These are phyloP conservation scores for Burhinus bistriatus DNA, from an alignment of 2,113 vertebrate genomes.

Conservation along the genomic window DNA sequence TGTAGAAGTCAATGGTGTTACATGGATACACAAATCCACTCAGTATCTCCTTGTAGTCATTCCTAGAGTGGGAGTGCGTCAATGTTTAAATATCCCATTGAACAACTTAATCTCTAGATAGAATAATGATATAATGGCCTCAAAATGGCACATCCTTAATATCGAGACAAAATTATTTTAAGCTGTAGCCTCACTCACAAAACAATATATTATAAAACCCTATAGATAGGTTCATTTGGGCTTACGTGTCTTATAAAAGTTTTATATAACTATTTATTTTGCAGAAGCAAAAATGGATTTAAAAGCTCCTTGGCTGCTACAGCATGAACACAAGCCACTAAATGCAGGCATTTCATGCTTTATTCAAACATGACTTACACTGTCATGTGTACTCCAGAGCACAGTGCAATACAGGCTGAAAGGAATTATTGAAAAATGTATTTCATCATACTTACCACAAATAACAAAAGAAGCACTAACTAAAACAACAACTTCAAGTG, in stretches of 20 bases:
- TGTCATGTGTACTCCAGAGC: not conserved
- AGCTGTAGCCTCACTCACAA: not conserved
- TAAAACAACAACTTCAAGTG: slow-evolving; percentile 47
- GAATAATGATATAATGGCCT: not conserved
- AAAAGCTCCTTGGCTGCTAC: not conserved
- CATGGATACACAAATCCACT: not conserved
- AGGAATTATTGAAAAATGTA: slow-evolving; percentile 47
- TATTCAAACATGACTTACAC: not conserved
- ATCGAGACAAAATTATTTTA: not conserved
- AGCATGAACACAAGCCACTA: not conserved
- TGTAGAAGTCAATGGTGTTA: not conserved
- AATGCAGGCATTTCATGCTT: not conserved
- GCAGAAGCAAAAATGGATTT: not conserved
- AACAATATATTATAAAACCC: not conserved
- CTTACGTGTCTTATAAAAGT: not conserved
- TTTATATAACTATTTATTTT: not conserved
- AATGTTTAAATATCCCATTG: not conserved
- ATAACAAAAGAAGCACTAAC: slow-evolving; percentile 42
- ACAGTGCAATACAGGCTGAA: slow-evolving; percentile 5
- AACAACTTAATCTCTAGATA: not conserved
- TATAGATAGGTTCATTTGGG: not conserved
- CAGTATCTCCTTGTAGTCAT: not conserved
- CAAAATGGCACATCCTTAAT: not conserved
- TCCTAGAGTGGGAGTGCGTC: not conserved
- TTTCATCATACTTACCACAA: slow-evolving; percentile 44